These are phyloP conservation scores for Athripsodes cinereus DNA, from an alignment of 2,888 invertebrate genomes.

Conservation along the genomic window DNA sequence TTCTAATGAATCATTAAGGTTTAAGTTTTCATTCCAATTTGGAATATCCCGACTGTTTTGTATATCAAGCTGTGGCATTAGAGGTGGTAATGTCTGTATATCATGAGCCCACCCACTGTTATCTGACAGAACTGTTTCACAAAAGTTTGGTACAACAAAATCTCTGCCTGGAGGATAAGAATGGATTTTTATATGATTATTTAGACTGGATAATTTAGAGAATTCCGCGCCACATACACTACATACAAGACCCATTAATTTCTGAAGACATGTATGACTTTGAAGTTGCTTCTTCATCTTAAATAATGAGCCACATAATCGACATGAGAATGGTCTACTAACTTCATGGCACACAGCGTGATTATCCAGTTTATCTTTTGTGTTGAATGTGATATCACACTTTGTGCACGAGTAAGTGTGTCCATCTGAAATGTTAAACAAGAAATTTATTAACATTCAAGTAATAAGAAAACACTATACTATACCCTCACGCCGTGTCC, in stretches of 20 bases:
- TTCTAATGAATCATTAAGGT: slow-evolving; percentile 8
- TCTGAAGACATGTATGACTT: slow-evolving; percentile 36
- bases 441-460: no score
- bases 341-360: slow-evolving; percentile 46
- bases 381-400: slow-evolving; percentile 38
- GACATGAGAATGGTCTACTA: slow-evolving; percentile 36
- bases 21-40: slow-evolving; percentile 15
- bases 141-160: slow-evolving; percentile 31
- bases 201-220: slow-evolving; percentile 43
- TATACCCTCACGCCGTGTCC: no score
- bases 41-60: slow-evolving; percentile 11
- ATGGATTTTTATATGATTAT: slow-evolving; percentile 49
- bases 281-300: slow-evolving; percentile 36
- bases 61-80: slow-evolving; percentile 16
- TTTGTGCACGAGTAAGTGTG: no score
- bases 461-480: no score
- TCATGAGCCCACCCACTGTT: slow-evolving; percentile 12
- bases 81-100: slow-evolving; percentile 9
- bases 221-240: slow-evolving; percentile 42
- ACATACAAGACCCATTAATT: slow-evolving; percentile 31
- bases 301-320: slow-evolving; percentile 38
- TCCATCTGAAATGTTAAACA: no score
- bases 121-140: slow-evolving; percentile 15
- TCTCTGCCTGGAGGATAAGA: slow-evolving; percentile 41
- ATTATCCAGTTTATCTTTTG: slow-evolving; percentile 41